Evolutionary conservation across 2,888 invertebrate species (phyloP), one percentile per base, ranked within the genome.

Genomic region (Craniophora ligustri): DNA sequence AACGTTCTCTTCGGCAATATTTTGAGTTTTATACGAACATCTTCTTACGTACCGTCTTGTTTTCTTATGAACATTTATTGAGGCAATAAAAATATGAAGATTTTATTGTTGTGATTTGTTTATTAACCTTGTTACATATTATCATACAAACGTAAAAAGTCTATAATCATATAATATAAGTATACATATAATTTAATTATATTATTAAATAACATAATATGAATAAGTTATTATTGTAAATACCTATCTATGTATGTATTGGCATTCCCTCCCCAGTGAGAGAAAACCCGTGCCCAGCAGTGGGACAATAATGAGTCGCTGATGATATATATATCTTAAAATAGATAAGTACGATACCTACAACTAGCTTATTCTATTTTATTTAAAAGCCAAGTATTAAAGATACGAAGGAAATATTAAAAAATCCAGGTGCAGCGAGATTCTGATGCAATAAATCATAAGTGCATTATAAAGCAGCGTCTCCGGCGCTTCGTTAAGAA

Each of bases 361-460:
- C n/a, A n/a, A n/a, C n/a, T 32, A 7, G 15, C 31, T 40, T 26
- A 26, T 35, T 58, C 14, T 30, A 40, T 58, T 50, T 49, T 41
- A 26, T 42, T n/a, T 57, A 42, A 65, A 57, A 62, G 54, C 62
- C 69, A 40, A 63, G 54, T 48, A 3, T n/a, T 26, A 3, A 66
- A 65, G 57, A 60, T 67, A 56, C 15, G 32, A 55, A 67, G 57
- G 41, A 61, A 55, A 76, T 75, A 72, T 76, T 81, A 80, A 81
- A 84, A 82, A 81, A 78, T 73, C 42, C 50, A 65, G 67, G 69
- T 67, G 78, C 75, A 78, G 73, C 72, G 51, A 75, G 81, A 81
- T 79, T 75, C 55, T 81, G 78, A 80, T 72, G 84, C 78, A 84
- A 88, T 88, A 87, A 87, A 88, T 88, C 85, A 86, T 84, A 86